These are phyloP conservation scores for Zosterops japonicus DNA, from an alignment of 2,113 vertebrate genomes.

Conservation along the genomic window DNA sequence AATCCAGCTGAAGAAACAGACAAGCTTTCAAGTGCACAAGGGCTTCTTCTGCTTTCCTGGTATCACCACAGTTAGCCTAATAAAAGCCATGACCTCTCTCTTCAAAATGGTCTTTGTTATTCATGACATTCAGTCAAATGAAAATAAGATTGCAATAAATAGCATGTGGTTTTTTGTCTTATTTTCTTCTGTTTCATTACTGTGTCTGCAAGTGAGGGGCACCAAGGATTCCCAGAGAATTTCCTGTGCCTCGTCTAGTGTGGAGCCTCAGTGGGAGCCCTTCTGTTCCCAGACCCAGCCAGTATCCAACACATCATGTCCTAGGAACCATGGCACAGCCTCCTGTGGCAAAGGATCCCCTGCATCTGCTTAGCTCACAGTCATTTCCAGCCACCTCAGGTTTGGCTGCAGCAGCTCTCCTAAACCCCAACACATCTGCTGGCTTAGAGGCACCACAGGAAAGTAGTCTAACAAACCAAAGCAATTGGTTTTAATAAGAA, in stretches of 20 bases:
- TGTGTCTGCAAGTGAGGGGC: background rate
- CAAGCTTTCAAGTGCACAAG: background rate
- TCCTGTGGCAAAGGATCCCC: background rate
- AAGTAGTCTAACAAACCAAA: constrained; percentile 52
- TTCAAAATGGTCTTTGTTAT: background rate
- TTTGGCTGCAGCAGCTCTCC: constrained; percentile 14
- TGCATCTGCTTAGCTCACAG: constrained; percentile 8
- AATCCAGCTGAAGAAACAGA: background rate
- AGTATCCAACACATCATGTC: background rate
- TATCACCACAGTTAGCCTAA: background rate
- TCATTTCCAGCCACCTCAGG: constrained; percentile 21
- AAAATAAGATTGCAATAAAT: background rate
- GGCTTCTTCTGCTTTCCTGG: background rate
- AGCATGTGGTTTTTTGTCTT: background rate
- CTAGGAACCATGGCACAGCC: background rate
- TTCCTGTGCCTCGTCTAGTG: background rate
- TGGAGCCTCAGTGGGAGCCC: background rate
- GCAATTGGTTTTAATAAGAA: constrained; percentile 66
- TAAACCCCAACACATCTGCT: constrained; percentile 40
- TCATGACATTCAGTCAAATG: background rate
- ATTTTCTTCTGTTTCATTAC: background rate
- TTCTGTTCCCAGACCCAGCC: background rate
- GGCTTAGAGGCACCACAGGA: constrained; percentile 34
- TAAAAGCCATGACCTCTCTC: background rate
- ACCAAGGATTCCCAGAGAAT: background rate